Percentiles rank a stretch among this genome's conserved stretches.
phyloP scores from a whole-genome alignment of 2,888 invertebrate genomes.

The Melanargia galathea region DNA sequence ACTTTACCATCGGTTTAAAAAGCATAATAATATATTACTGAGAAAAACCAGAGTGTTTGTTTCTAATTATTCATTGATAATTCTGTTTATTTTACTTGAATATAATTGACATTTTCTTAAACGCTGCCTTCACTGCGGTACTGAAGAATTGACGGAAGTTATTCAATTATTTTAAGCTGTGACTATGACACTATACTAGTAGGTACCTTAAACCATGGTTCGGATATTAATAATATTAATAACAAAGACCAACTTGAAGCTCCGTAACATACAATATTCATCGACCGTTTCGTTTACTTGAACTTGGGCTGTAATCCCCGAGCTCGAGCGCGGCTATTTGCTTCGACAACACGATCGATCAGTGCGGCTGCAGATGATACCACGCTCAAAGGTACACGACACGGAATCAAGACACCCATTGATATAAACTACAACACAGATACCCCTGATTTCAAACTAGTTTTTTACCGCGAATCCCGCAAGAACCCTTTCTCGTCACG shows the following conservation, averaged over 20 bases:
- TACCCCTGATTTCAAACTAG: no score
- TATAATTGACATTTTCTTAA: no score
- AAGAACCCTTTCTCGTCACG: no score
- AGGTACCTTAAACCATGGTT: background rate
- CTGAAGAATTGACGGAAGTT: no score
- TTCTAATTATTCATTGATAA: no score
- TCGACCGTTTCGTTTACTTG: conserved; percentile 17
- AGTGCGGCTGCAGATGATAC: conserved; percentile 35
- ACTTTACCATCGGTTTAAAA: no score
- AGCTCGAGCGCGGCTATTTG: conserved; percentile 14
- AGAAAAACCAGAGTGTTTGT: no score
- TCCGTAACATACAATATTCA: conserved; percentile 19
- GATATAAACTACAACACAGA: background rate
- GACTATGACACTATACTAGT: background rate
- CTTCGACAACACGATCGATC: conserved; percentile 32
- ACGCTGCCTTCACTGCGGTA: no score
- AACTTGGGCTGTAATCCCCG: conserved; percentile 23
- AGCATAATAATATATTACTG: no score
- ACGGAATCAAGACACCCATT: conserved; percentile 11
- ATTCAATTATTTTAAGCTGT: no score
- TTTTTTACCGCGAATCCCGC: no score
- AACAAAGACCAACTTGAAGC: conserved; percentile 9
- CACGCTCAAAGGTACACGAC: conserved; percentile 39
- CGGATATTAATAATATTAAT: conserved; percentile 13
- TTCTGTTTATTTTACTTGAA: no score